Percentiles rank a stretch among this genome's conserved stretches.
phyloP scores from a whole-genome alignment of 2,797 vertebrate genomes.

The Hypotaenidia philippensis region DNA sequence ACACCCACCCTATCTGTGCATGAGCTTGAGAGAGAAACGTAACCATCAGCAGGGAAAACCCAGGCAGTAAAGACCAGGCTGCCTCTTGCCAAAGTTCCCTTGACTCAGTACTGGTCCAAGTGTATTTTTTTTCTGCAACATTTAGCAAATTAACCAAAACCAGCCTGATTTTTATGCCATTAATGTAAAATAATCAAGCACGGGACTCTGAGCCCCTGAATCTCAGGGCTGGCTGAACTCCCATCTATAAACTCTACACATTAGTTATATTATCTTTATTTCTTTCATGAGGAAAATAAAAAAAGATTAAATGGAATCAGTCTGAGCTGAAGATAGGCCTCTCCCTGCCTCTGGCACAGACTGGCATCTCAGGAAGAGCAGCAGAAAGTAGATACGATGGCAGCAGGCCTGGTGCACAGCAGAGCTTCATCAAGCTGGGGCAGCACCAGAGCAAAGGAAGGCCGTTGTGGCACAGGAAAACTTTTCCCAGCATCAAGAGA shows the following conservation, averaged over 20 bases:
- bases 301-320: background rate
- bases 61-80: background rate
- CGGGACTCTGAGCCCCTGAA: background rate
- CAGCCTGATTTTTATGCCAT: background rate
- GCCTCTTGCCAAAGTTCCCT: background rate
- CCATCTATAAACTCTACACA: background rate
- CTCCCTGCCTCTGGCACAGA: background rate
- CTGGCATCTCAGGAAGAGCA: background rate
- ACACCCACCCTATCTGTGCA: fast-evolving
- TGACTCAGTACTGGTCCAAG: background rate
- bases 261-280: background rate
- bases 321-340: background rate
- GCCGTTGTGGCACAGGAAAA: background rate
- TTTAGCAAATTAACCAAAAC: background rate
- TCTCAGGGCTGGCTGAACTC: background rate
- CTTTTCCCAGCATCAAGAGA: background rate
- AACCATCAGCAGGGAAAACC: background rate
- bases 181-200: background rate
- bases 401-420: background rate
- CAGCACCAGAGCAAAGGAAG: background rate
- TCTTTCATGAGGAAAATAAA: background rate
- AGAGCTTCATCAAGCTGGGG: background rate
- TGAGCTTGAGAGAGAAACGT: background rate
- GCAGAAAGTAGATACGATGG: fast-evolving
- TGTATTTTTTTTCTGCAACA: background rate